Evolutionary conservation across 64 coral and sea anemone species (phyloP), one percentile per base, ranked within the genome.

Genomic region (Montipora efflorescens): DNA sequence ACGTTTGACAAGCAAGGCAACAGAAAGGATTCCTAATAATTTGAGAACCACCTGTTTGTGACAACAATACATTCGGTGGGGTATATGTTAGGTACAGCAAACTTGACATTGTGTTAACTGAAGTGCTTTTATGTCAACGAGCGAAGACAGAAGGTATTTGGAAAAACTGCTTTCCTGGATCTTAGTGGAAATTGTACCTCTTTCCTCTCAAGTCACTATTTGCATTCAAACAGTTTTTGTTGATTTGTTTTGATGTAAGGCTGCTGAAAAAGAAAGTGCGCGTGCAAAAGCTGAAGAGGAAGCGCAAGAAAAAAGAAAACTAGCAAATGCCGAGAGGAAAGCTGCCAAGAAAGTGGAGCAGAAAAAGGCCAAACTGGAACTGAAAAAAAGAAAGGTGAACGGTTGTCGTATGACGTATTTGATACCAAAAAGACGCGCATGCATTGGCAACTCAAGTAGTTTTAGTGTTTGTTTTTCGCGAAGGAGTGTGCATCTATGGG

Each of bases 361-460:
- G 82, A 94, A 88, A 68, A 91, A 94, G 48, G 80, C 75, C 25
- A 96, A 94, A 90, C 18, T 74, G 23, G 87, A 94, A 59, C 47
- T 76, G 15, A 58, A 72, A 64, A 97, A 97, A 68, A 88, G 95
- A 97, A 97, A 97, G 92, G 95, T 97, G 52, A 77, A 2, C 9
- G 19, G 6, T 9, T 9, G 19, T 49, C 2, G 19, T 48, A 47
- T 23, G 1, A 8, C 13, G 0, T 16, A 48, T 87, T 15, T 64
- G 14, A 64, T 12, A 14, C 59, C 59, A 64, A 64, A 64, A 64
- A 3, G 15, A 64, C 59, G 9, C 59, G 59, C 59, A 14, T 0
- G 4, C 59, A 14, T 64, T 64, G 14, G 1, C 59, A 64, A 12
- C 10, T 3, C 6, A 64, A 64, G 59, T 4, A 64, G 59, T 64